These are phyloP conservation scores for Synanceia verrucosa DNA, from an alignment of 2,797 vertebrate genomes.

Conservation along the genomic window DNA sequence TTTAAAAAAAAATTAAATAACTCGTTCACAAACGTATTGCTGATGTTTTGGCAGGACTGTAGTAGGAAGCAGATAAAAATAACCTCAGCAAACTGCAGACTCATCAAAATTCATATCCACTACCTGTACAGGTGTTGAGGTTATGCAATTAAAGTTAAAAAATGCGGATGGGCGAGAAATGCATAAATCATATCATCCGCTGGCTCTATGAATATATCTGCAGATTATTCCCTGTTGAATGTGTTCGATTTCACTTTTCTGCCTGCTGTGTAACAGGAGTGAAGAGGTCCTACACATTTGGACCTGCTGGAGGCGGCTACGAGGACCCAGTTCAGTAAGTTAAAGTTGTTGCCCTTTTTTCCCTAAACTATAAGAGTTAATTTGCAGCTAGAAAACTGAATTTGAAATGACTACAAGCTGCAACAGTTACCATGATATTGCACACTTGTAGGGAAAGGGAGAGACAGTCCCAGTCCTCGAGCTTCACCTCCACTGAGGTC, in stretches of 20 bases:
- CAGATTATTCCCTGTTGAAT: neutral
- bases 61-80: too few relatives aligned
- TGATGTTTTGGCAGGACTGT: too few relatives aligned
- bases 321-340: constrained; percentile 91
- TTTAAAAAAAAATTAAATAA: too few relatives aligned
- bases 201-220: neutral
- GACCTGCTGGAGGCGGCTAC: constrained; percentile 89
- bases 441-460: constrained; percentile 85
- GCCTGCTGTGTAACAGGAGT: constrained; percentile 79
- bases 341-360: constrained; percentile 15
- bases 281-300: constrained; percentile 92
- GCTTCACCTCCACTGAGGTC: constrained; percentile 91
- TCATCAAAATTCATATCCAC: too few relatives aligned
- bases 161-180: neutral
- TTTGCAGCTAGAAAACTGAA: neutral
- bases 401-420: neutral
- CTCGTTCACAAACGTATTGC: too few relatives aligned
- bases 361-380: neutral
- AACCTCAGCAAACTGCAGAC: too few relatives aligned
- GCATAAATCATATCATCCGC: neutral
- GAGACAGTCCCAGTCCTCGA: constrained; percentile 92
- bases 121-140: too few relatives aligned
- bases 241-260: constrained; percentile 1
- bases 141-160: neutral
- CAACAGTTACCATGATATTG: constrained; percentile 15